Conservation (phyloP, 1,140 invertebrate species). For the Littorina saxatilis region DNA sequence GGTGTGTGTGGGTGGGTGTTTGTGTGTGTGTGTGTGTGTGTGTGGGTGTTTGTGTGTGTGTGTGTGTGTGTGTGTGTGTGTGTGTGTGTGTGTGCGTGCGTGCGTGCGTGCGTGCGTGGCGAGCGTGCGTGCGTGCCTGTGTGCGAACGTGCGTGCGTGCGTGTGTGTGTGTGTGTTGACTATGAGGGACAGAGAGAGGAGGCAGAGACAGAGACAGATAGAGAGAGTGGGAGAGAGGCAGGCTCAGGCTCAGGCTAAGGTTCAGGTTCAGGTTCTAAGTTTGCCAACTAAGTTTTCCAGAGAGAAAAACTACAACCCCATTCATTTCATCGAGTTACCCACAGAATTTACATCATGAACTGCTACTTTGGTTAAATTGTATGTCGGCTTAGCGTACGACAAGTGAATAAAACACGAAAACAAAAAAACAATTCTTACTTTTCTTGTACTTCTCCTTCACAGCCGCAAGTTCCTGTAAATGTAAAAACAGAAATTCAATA, state of each 20-base stretch:
- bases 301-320: too few relatives aligned
- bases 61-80: not conserved
- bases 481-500: too few relatives aligned
- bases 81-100: not conserved
- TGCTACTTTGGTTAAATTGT: too few relatives aligned
- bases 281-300: too few relatives aligned
- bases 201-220: not conserved
- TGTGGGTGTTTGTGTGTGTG: not conserved
- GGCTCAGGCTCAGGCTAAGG: not conserved
- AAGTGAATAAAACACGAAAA: not conserved
- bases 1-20: not conserved
- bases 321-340: too few relatives aligned
- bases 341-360: too few relatives aligned
- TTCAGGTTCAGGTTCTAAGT: not conserved
- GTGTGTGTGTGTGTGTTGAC: not conserved
- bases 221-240: too few relatives aligned
- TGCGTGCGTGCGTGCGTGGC: not conserved
- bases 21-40: not conserved
- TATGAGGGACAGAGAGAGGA: not conserved
- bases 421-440: constrained; percentile 79
- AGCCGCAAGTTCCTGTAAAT: constrained; percentile 82
- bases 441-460: constrained; percentile 87
- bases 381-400: too few relatives aligned
- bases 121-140: not conserved
- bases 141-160: not conserved